A percentile compares a stretch with the other conserved stretches of the same genome.
phyloP scores from a whole-genome alignment of 2,113 vertebrate genomes.

The Nibea albiflora region DNA sequence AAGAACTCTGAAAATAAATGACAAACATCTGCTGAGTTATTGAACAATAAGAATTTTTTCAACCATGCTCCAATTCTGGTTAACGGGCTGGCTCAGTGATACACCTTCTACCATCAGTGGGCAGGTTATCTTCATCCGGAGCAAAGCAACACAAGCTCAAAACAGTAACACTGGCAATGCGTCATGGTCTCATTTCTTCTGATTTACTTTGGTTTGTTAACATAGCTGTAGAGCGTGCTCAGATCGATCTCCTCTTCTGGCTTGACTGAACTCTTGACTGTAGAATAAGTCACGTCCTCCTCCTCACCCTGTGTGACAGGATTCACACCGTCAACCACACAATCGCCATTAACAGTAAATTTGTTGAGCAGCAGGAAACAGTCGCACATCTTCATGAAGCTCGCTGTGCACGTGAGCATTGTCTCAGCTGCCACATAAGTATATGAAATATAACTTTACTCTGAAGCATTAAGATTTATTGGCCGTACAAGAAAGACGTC shows the following conservation, averaged over 20 bases:
- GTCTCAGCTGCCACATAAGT: too few species aligned
- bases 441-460: not conserved
- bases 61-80: too few species aligned
- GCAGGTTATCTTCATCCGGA: not conserved
- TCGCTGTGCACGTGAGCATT: not conserved
- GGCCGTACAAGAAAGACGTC: not conserved
- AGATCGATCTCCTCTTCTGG: not conserved
- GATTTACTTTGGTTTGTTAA: not conserved
- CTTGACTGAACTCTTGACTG: conserved; percentile 7
- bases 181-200: not conserved
- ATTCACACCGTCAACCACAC: not conserved
- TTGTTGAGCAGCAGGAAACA: too few species aligned
- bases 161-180: not conserved
- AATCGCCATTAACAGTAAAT: too few species aligned
- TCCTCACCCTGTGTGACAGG: not conserved
- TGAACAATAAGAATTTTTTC: too few species aligned
- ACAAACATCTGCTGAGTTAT: too few species aligned
- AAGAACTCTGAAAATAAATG: too few species aligned
- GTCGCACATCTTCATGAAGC: not conserved
- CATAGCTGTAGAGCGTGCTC: not conserved
- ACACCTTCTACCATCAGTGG: not conserved
- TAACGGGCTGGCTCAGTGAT: too few species aligned
- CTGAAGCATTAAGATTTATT: too few species aligned
- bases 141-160: not conserved
- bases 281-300: conserved; percentile 30